Base-by-base conservation (phyloP, 1,140 invertebrate species). In the Drosophila nebulosa region DNA sequence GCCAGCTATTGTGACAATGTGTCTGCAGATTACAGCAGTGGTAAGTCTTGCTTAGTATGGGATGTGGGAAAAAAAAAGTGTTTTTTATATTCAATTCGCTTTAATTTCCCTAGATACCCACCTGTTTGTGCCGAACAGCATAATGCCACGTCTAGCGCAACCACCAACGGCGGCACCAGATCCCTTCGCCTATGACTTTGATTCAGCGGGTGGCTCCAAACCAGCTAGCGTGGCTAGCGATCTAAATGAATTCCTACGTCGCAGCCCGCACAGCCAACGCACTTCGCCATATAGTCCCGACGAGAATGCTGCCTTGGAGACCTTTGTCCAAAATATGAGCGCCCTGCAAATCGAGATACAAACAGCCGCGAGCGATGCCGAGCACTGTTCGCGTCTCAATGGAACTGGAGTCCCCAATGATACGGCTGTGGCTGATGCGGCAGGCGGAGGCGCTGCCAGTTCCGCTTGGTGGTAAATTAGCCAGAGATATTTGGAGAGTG, bases 281-380 rank as follows among this genome's bases (percentile, higher is more conserved):
- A 83, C 88, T 24, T 91, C 90, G 24, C 90, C 90, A n/a, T 91
- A 90, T 50, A 78, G 68, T 26, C 69, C 73, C 21, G 90, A 91
- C 30, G 90, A 91, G 52, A 85, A 74, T 58, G 81, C 76, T 1
- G 78, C 86, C 4, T 62, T 91, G 61, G 90, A 91, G 57, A 78
- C 80, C 26, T 91, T 91, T 71, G 90, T 91, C 35, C 90, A 90
- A 58, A 91, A 91, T 35, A 86, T 91, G 76, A 91, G 57, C 53
- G 78, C 90, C 3, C 66, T 91, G 27, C 83, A 90, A 39, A 90
- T 90, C 59, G 52, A 55, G 14, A 59, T 68, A 36, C 64, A 71
- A 14, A 52, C 55, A 14, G 58, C 51, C 56, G 78, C 65, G n/a
- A 65, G 55, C 14, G 84, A 84, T 53, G 84, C 79, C 5, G 90